A percentile compares a stretch with the other conserved stretches of the same genome.
Conservation (phyloP, 2,888 invertebrate species). For the Poecilobothrus nobilitatus region DNA sequence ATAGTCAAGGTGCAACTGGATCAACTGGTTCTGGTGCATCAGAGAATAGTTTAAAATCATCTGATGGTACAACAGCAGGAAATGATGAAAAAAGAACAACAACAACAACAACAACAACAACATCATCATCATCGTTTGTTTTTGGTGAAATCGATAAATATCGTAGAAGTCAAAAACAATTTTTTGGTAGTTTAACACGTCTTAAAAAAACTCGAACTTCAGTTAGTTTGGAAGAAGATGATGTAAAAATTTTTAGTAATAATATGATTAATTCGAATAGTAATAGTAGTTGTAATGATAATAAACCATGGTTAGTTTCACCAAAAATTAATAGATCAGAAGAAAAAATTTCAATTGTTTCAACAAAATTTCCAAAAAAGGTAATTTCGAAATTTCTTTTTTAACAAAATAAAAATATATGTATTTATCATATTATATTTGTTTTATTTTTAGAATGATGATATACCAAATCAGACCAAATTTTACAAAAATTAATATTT, state of each 20-base stretch:
- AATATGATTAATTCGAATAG: background rate
- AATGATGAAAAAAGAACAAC: conserved; percentile 4
- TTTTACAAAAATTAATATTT: too few species aligned
- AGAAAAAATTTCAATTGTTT: background rate
- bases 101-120: background rate
- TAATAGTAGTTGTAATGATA: background rate
- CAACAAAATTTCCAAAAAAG: background rate
- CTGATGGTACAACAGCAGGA: conserved; percentile 14
- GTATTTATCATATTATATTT: background rate
- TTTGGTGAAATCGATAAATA: conserved; percentile 21
- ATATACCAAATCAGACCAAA: too few species aligned
- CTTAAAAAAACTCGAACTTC: conserved; percentile 25
- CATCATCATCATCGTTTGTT: conserved; percentile 14
- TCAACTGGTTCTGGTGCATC: conserved; percentile 19
- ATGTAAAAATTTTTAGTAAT: conserved; percentile 15
- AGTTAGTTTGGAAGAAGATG: conserved; percentile 21
- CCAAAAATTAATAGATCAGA: conserved; percentile 11
- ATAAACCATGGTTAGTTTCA: conserved; percentile 8
- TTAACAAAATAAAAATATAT: background rate
- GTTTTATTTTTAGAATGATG: too few species aligned
- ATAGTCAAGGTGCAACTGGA: conserved; percentile 21
- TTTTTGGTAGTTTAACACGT: conserved; percentile 30
- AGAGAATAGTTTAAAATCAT: conserved; percentile 20
- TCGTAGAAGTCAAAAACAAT: conserved; percentile 22
- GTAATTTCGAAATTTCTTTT: background rate